Conservation (phyloP, 2,113 vertebrate species). For the Tautogolabrus adspersus region DNA sequence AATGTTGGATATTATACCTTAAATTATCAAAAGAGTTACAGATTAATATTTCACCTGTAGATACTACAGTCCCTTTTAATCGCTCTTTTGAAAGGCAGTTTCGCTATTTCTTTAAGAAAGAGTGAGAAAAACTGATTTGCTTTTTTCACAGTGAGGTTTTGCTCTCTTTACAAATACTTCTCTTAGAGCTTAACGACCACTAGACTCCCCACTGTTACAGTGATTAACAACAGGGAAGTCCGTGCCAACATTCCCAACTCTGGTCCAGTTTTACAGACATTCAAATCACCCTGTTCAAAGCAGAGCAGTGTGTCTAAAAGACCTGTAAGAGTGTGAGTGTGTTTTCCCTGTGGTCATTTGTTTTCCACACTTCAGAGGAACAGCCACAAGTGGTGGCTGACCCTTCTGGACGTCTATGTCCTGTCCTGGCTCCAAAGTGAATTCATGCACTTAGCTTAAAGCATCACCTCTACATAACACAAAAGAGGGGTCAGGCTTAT, state of each 20-base stretch:
- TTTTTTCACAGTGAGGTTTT: neutral
- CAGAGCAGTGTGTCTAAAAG: neutral
- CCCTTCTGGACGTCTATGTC: neutral
- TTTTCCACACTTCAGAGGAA: neutral
- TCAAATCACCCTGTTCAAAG: neutral
- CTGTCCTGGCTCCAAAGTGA: conserved; percentile 1
- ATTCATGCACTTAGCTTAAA: neutral
- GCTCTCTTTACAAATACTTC: neutral
- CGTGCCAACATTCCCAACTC: neutral
- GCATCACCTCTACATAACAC: neutral
- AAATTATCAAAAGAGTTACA: too few species aligned
- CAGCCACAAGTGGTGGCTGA: neutral
- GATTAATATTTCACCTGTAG: too few species aligned
- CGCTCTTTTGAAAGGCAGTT: too few species aligned
- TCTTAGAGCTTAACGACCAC: neutral
- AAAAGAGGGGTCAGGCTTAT: neutral
- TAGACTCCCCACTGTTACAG: conserved; percentile 6
- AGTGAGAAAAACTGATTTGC: too few species aligned
- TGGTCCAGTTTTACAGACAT: neutral
- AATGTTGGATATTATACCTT: too few species aligned
- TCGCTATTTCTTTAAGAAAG: too few species aligned
- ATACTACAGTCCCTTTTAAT: neutral
- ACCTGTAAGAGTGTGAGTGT: neutral
- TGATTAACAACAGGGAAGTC: conserved; percentile 2
- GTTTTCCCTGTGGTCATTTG: neutral